Percentiles rank a stretch among this genome's conserved stretches.
Conservation (phyloP, 1,140 invertebrate genomes). For the Condylostylus longicornis region DNA sequence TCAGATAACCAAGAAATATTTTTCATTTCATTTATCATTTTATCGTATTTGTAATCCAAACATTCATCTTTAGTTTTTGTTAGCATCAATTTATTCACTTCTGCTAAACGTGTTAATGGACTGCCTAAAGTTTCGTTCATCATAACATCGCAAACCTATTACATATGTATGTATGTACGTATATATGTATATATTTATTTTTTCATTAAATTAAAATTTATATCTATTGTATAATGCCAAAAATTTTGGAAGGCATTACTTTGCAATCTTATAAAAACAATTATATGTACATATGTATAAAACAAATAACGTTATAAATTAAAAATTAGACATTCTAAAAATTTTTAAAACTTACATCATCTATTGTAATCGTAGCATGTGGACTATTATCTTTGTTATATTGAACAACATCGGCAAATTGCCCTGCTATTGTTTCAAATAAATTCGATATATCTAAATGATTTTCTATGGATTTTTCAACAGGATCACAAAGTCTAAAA, state of each 20-base stretch:
- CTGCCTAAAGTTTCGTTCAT: slow-evolving; percentile 40
- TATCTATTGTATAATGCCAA: background rate
- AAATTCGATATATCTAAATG: slow-evolving; percentile 65
- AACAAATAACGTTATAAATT: too few species aligned
- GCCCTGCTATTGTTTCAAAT: slow-evolving; percentile 62
- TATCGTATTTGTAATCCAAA: slow-evolving; percentile 67
- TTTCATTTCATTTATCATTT: slow-evolving; percentile 56
- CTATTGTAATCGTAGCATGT: slow-evolving; percentile 61
- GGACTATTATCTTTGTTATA: slow-evolving; percentile 88
- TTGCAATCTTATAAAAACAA: too few species aligned
- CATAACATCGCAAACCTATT: slow-evolving; percentile 56
- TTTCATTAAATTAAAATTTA: background rate
- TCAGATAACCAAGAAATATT: slow-evolving; percentile 53
- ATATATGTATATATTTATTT: too few species aligned
- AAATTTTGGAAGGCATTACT: background rate
- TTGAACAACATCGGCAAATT: slow-evolving; percentile 77
- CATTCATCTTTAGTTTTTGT: slow-evolving; percentile 55
- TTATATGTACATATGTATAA: slow-evolving; percentile 22
- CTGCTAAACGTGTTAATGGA: slow-evolving; percentile 52
- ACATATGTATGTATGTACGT: background rate
- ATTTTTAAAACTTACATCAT: slow-evolving; percentile 34
- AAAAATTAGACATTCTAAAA: too few species aligned
- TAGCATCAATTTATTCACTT: slow-evolving; percentile 57
- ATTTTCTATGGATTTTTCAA: slow-evolving; percentile 46
- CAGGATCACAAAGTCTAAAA: slow-evolving; percentile 59